Conservation (phyloP, 1,140 invertebrate species). For the Drosophila triauraria region DNA sequence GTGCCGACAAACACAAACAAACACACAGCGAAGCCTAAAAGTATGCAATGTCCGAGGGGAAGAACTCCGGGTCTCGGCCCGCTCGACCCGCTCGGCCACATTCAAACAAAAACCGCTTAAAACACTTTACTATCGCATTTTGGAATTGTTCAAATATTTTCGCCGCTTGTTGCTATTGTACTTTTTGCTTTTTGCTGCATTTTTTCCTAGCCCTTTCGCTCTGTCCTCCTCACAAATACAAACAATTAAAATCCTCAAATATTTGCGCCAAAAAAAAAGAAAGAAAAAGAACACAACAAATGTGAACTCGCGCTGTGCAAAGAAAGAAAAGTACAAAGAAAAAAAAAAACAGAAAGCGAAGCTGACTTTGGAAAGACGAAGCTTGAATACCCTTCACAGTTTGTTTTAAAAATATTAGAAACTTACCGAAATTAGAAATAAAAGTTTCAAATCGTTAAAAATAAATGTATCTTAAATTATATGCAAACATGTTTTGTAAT, state of each 20-base stretch:
- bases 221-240: conserved; percentile 47
- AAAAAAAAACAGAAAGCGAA: background rate
- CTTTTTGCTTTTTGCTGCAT: conserved; percentile 38
- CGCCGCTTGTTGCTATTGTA: conserved; percentile 38
- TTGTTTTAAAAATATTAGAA: too few relatives aligned
- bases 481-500: too few relatives aligned
- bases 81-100: conserved; percentile 26
- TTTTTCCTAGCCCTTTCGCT: conserved; percentile 34
- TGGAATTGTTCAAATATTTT: conserved; percentile 83
- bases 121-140: conserved; percentile 84
- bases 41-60: conserved; percentile 63
- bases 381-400: background rate
- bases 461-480: too few relatives aligned
- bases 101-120: conserved; percentile 83
- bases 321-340: conserved; percentile 19
- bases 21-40: conserved; percentile 61
- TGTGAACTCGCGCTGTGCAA: conserved; percentile 41
- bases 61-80: background rate
- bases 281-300: conserved; percentile 31
- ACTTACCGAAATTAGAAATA: too few relatives aligned
- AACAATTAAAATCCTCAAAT: conserved; percentile 82
- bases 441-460: too few relatives aligned
- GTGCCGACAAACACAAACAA: conserved; percentile 42
- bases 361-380: background rate
- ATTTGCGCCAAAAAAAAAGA: conserved; percentile 55